Percentiles rank a stretch among this genome's conserved stretches.
phyloP scores from a whole-genome alignment of 2,797 vertebrate genomes.

The Austrolebias charrua region DNA sequence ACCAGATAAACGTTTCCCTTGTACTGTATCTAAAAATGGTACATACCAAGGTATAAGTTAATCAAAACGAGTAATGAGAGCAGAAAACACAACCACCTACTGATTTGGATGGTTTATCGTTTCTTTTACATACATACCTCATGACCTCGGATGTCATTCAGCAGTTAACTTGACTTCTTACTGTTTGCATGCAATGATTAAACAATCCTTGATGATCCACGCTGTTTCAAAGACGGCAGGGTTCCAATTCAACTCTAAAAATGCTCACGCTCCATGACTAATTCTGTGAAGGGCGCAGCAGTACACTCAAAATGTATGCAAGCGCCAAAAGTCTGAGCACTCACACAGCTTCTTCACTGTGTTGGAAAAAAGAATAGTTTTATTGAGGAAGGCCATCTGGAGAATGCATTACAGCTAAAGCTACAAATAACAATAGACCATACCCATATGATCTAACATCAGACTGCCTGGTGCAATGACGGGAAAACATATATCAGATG shows the following conservation, averaged over 20 bases:
- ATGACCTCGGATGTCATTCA: constrained; percentile 12
- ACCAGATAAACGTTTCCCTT: neutral
- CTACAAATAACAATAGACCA: constrained; percentile 37
- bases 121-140: neutral
- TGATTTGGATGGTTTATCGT: neutral
- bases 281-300: constrained; percentile 67
- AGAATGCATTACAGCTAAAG: constrained; percentile 53
- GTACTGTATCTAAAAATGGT: neutral
- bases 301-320: constrained; percentile 43
- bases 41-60: neutral
- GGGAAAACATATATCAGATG: neutral
- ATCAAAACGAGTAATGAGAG: neutral
- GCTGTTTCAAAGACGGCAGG: constrained; percentile 60
- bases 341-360: constrained; percentile 39
- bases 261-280: constrained; percentile 60
- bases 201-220: constrained; percentile 52
- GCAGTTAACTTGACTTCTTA: constrained; percentile 38
- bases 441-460: constrained; percentile 19
- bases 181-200: constrained; percentile 48
- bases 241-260: constrained; percentile 65
- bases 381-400: constrained; percentile 66
- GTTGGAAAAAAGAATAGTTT: constrained; percentile 48
- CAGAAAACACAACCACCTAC: neutral
- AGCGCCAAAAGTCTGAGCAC: constrained; percentile 49
- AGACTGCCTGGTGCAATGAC: constrained; percentile 11